phyloP scores from a whole-genome alignment of 1,140 invertebrate genomes.

The Melanaphis sacchari region DNA sequence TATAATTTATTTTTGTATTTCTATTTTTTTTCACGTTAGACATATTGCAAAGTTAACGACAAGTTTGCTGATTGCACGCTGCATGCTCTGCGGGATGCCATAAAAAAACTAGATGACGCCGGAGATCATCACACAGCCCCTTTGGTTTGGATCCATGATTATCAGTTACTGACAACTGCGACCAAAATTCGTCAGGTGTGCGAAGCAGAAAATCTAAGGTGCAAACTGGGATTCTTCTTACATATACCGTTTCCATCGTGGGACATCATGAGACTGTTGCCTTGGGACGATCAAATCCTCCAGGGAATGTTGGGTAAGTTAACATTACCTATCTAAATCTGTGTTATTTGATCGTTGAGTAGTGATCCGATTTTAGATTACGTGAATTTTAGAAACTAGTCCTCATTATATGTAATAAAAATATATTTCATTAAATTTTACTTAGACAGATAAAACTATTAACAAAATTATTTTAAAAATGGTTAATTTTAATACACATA shows the following conservation, averaged over 20 bases:
- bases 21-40: constrained; percentile 62
- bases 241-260: constrained; percentile 93
- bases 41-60: constrained; percentile 82
- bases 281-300: constrained; percentile 90
- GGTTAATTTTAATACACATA: not conserved
- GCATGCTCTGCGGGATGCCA: constrained; percentile 68
- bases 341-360: not conserved
- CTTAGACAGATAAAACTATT: too few species aligned
- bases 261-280: constrained; percentile 89
- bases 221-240: constrained; percentile 87
- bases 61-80: constrained; percentile 83
- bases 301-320: constrained; percentile 81
- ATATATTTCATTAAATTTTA: too few species aligned
- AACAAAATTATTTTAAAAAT: too few species aligned
- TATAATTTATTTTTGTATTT: not conserved
- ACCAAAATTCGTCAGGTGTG: constrained; percentile 82
- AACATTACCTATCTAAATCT: not conserved
- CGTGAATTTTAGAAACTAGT: not conserved
- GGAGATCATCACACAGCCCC: constrained; percentile 68
- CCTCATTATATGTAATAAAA: not conserved
- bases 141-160: constrained; percentile 90
- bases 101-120: constrained; percentile 68
- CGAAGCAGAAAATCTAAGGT: constrained; percentile 78
- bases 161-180: constrained; percentile 89
- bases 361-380: not conserved